Base-by-base conservation (phyloP, 2,113 vertebrate species). In the Nothoprocta perdicaria region DNA sequence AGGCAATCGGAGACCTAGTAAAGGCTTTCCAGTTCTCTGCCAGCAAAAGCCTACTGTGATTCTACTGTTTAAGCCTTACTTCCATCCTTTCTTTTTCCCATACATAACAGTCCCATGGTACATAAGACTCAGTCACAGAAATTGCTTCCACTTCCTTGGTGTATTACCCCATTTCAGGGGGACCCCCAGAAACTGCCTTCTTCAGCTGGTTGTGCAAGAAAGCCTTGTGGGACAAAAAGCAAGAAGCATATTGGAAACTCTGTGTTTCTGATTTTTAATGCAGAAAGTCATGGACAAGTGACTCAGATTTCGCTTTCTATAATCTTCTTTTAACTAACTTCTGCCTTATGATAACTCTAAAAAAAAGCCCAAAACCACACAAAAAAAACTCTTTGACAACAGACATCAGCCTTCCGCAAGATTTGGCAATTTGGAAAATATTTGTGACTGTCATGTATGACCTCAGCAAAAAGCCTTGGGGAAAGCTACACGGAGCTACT, bases 371-470 rank as follows among this genome's bases (percentile, higher is more conserved):
- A 48, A 21, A 48, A 10, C 46, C 9, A 52, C 24, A 52, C 14
- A 1, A 68, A 40, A 46, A 6, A 41, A 76, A 14, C 21, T 85
- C 7, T 52, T 92, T 60, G 29, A 67, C 3, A 19, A 57, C 48
- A 67, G 18, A 61, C 40, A 46, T 31, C 17, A 78, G 65, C 60
- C 46, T 94, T 84, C 83, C 52, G 29, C 33, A 67, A 24, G 40
- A 72, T 77, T 81, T 84, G 50, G 35, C 61, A 88, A 87, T 62
- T 35, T 63, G 87, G 63, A 79, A 96, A 93, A 74, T 92, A 82
- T 77, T 81, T 95, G 43, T 58, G 53, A 86, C 46, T 76, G 73
- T 73, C 77, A 26, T 43, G 26, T 48, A 71, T 68, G 53, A 90
- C 72, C 62, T 89, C 90, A 87, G 87, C 48, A 77, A 82, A 89